Evolutionary conservation across 2,888 invertebrate species (phyloP), one percentile per base, ranked within the genome.

Genomic region (Athalia circularis): DNA sequence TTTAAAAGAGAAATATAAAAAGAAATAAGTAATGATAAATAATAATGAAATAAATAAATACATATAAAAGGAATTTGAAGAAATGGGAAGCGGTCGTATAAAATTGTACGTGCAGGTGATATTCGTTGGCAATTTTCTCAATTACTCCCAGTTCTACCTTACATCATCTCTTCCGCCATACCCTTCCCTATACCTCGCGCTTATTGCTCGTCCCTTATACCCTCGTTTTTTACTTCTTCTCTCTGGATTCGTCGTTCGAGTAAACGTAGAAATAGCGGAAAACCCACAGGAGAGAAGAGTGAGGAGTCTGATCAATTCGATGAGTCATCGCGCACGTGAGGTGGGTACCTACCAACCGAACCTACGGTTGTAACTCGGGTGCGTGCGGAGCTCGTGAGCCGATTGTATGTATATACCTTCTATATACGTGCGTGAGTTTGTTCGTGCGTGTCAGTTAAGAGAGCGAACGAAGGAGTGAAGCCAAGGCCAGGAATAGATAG

Each of bases 291-390:
- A 65, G 47, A 45, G 8, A 45, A 6, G n/a, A 54, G 54, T 54
- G 9, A 9, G 11, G 54, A 54, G n/a, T 68, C 68, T 54, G 68
- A 68, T 54, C 68, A 29, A 54, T 68, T 68, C 68, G 68, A 68
- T 68, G 68, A 54, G 45, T 68, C 68, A 68, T 68, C 52, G 15
- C 43, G 52, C 11, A 68, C 68, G 68, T 68, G 68, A 68, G 13
- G 68, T 68, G 68, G 52, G 50, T 68, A 15, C 68, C 52, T 29
- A 29, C 29, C 2, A 29, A 29, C 29, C 29, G 29, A 29, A 29
- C 29, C 29, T 29, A 29, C 29, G 29, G 29, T 29, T 64, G 64
- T 64, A 48, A 64, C 43, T 47, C 29, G 13, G 65, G 48, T 29
- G 29, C 29, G 29, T 29, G 29, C 29, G 2, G 29, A 29, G 29